A percentile compares a stretch with the other conserved stretches of the same genome.
These are phyloP conservation scores for Peromyscus leucopus DNA, from an alignment of 2,113 vertebrate genomes.

Conservation along the genomic window DNA sequence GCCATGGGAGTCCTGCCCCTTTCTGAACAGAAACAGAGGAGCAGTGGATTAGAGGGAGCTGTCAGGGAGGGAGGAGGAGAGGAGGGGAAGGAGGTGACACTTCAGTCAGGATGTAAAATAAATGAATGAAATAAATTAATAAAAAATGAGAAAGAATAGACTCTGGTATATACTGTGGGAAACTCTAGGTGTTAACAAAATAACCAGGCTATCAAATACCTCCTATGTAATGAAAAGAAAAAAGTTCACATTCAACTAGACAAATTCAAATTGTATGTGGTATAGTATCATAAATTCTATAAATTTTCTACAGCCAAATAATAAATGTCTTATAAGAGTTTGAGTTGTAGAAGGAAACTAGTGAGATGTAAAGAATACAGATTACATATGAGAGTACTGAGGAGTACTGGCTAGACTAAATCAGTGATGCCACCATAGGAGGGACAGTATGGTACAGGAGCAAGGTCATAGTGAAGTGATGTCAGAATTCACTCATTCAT, in stretches of 20 bases:
- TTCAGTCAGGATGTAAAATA: background rate
- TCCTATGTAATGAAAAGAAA: background rate
- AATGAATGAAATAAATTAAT: background rate
- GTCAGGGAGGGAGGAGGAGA: background rate
- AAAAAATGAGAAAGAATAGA: background rate
- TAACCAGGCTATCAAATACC: background rate
- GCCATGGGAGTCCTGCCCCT: background rate
- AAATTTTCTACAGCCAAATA: background rate
- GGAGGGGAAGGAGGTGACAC: background rate
- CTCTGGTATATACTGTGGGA: background rate
- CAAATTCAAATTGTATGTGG: background rate
- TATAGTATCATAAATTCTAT: background rate
- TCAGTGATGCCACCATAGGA: background rate
- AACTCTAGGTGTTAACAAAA: background rate
- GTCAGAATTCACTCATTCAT: background rate
- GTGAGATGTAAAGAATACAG: background rate
- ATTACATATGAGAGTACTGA: background rate
- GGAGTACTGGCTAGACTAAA: background rate
- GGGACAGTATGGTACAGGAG: fast-evolving
- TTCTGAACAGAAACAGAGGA: background rate
- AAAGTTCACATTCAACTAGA: background rate
- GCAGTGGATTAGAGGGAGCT: background rate
- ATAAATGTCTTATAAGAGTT: background rate
- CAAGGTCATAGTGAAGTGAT: background rate
- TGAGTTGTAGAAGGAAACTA: background rate